Base-by-base conservation (phyloP, 1,140 invertebrate genomes). In the Carposina sasakii region DNA sequence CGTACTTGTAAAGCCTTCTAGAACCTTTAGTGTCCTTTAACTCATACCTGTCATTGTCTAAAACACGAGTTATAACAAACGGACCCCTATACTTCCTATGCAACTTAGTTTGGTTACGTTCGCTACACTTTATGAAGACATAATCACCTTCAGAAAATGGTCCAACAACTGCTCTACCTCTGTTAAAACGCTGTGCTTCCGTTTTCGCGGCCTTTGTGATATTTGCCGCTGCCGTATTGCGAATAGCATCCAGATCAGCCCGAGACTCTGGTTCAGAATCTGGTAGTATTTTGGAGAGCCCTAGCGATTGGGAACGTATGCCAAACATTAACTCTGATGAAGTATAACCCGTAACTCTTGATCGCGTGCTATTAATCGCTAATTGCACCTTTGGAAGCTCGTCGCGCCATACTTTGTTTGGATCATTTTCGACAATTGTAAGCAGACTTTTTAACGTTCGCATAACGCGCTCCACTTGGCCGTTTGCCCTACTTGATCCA, bases 381-480 rank as follows among this genome's bases (percentile, higher is more conserved):
- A 69, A 47, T 20, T 69, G 66, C 1, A 69, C 43, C 6, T 63
- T 53, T 13, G 55, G 48, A 48, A 59, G 42, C 36, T 63, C 51
- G 8, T 61, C 56, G 1, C 49, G 54, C 62, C 62, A 69, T 10
- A 46, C 43, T 52, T 61, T 63, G 13, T 69, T 56, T 1, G 54
- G 33, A 17, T 56, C 54, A 26, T 56, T 60, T 60, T 60, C 55
- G 9, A 58, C 36, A 12, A 60, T 55, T 4, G 55, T 56, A 19
- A 64, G 19, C 0, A 64, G 19, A 23, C 41, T 52, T 47, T 63
- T 63, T 2, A 63, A 24, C 12, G 57, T 63, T 10, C 55, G 50
- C 63, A 63, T 67, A 0, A 63, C 57, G 4, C 57, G 37, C 16
- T 63, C 55, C 1, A 69, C 60, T 39, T 70, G 63, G 4, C 67